Percentiles rank a stretch among this genome's conserved stretches.
Evolutionary conservation across 2,797 vertebrate species (phyloP).

Genomic region (Austrolebias charrua): DNA sequence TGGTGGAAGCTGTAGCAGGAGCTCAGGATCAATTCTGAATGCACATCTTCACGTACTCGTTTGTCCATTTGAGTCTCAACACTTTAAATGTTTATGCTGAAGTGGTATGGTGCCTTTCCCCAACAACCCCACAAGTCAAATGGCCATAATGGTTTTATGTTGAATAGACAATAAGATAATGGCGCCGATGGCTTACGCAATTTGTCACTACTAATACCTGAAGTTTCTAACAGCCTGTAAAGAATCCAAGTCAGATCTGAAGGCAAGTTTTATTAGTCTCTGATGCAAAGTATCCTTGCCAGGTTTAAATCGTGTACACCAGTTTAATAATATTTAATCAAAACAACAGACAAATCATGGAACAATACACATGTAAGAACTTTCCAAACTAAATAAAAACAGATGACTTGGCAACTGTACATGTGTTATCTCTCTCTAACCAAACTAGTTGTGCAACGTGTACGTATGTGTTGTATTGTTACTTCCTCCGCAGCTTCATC

Average conservation of each 20-base stretch:
- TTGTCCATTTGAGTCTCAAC: slow-evolving; percentile 81
- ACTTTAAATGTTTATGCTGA: slow-evolving; percentile 78
- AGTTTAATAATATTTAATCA: slow-evolving; percentile 74
- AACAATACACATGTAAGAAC: slow-evolving; percentile 58
- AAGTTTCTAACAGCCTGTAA: slow-evolving; percentile 70
- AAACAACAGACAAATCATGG: slow-evolving; percentile 40
- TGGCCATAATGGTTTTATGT: slow-evolving; percentile 73
- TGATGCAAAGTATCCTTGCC: slow-evolving; percentile 61
- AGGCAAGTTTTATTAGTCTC: slow-evolving; percentile 63
- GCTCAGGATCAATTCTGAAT: slow-evolving; percentile 73
- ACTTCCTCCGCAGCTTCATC: no score
- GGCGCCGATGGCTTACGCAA: slow-evolving; percentile 54
- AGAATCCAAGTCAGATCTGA: slow-evolving; percentile 61
- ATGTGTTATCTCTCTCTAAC: not conserved
- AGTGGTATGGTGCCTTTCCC: slow-evolving; percentile 83
- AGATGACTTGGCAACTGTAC: slow-evolving; percentile 29
- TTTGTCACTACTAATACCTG: slow-evolving; percentile 66
- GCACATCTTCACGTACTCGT: slow-evolving; percentile 69
- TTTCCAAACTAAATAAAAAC: slow-evolving; percentile 57
- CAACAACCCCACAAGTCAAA: slow-evolving; percentile 60
- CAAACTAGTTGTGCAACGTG: not conserved
- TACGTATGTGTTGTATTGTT: no score
- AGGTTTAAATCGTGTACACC: slow-evolving; percentile 61
- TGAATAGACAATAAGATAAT: slow-evolving; percentile 54
- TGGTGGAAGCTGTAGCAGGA: slow-evolving; percentile 67